Evolutionary conservation across 2,113 vertebrate species (phyloP), one percentile per base, ranked within the genome.

Genomic region (Reinhardtius hippoglossoides): DNA sequence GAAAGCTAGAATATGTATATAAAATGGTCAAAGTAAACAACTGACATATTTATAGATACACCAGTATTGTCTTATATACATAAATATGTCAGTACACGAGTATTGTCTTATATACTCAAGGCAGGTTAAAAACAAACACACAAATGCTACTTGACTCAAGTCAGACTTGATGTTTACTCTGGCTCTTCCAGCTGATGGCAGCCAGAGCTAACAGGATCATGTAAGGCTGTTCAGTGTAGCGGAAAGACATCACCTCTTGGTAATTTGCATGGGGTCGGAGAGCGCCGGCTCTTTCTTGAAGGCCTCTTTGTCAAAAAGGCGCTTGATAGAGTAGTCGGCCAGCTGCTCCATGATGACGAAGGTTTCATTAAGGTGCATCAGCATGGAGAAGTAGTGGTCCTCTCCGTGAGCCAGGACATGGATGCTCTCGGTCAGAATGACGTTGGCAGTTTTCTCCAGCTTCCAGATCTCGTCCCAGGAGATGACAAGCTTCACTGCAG

Each of bases 291-390:
- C 96, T 77, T 89, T 94, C 79, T 96, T 93, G 92, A 98, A 99
- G 2, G 94, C 95, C 88, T 99, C 98, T 86, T 98, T 99, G 92
- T 99, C 98, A 78, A 99, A 98, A 82, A 98, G 96, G n/a, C 97
- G 97, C 71, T 93, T 94, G 83, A 99, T 92, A 52, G 97, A 95
- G 87, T 97, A 98, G 82, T 95, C 95, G 2, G 97, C 97, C 80
- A 99, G 91, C 90, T 98, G 97, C 76, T 99, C 97, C 98, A 99
- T 99, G 67, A 99, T 95, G 59, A 97, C 92, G 20, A 97, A 99
- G 0, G 98, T 99, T 92, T 99, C 95, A 55, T 92, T 96, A n/a
- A 99, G 96, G 88, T 97, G 96, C 86, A 99, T 85, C 87, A 99
- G 95, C 97, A 99, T 98, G 71, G 98, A 99, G 93, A 99, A 99